phyloP scores from a whole-genome alignment of 1,140 invertebrate species.

The Lanistes nyassanus region DNA sequence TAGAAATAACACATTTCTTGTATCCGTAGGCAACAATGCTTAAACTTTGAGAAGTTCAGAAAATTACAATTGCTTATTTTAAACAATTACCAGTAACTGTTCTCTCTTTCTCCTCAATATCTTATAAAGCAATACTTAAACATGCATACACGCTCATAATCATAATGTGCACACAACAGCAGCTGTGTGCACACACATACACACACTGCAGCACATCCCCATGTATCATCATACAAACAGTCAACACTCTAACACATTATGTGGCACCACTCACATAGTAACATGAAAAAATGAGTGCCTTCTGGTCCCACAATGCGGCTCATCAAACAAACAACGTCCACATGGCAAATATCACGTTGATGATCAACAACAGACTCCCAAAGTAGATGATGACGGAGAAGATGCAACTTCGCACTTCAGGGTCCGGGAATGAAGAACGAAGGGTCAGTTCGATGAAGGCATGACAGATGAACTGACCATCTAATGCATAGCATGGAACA shows the following conservation, averaged over 20 bases:
- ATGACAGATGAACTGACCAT: slow-evolving; percentile 86
- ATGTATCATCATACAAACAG: background rate
- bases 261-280: background rate
- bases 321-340: slow-evolving; percentile 59
- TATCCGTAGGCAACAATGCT: no score
- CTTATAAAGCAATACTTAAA: no score
- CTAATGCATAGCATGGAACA: slow-evolving; percentile 91
- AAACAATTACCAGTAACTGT: no score
- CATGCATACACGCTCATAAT: no score
- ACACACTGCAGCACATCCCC: background rate
- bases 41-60: no score
- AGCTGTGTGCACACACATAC: background rate
- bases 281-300: background rate
- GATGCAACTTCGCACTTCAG: slow-evolving; percentile 53
- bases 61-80: no score
- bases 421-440: slow-evolving; percentile 52
- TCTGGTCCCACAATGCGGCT: background rate
- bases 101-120: background rate
- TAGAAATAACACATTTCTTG: no score
- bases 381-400: slow-evolving; percentile 59
- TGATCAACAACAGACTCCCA: slow-evolving; percentile 57
- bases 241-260: background rate
- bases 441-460: slow-evolving; percentile 68
- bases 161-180: no score
- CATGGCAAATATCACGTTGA: slow-evolving; percentile 64